Percentiles rank a stretch among this genome's conserved stretches.
Evolutionary conservation across 2,888 invertebrate species (phyloP).

Genomic region (Drosophila prolongata): DNA sequence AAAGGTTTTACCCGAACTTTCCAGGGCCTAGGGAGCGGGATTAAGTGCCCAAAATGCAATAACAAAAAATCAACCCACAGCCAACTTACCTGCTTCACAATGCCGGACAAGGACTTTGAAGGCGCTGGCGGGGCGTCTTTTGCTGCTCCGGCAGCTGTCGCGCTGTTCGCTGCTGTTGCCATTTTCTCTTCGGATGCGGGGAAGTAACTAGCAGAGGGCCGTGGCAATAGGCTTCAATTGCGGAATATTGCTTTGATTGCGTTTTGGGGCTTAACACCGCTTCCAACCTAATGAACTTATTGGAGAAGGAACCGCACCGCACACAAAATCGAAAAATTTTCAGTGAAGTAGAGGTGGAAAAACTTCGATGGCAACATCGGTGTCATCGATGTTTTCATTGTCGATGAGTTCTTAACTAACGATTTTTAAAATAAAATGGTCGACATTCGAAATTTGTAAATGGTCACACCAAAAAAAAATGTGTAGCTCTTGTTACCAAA

Average conservation of each 20-base stretch:
- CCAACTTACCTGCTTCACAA: slow-evolving; percentile 83
- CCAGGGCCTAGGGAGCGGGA: slow-evolving; percentile 19
- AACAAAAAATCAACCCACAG: not conserved
- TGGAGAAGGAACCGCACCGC: slow-evolving; percentile 62
- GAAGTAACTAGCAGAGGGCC: slow-evolving; percentile 75
- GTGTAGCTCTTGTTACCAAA: too few relatives aligned
- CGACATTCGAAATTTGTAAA: too few relatives aligned
- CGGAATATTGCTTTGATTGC: slow-evolving; percentile 60
- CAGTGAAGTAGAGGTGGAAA: not conserved
- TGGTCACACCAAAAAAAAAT: too few relatives aligned
- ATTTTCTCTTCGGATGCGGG: slow-evolving; percentile 64
- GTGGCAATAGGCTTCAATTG: slow-evolving; percentile 61
- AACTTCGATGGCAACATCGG: too few relatives aligned
- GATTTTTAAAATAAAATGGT: too few relatives aligned
- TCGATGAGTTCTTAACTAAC: too few relatives aligned
- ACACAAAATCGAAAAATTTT: slow-evolving; percentile 35
- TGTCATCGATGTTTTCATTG: too few relatives aligned
- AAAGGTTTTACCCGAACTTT: not conserved
- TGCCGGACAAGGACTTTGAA: slow-evolving; percentile 76
- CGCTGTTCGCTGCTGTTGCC: slow-evolving; percentile 77
- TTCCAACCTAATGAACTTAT: slow-evolving; percentile 76
- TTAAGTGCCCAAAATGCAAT: too few relatives aligned
- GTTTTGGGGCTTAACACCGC: slow-evolving; percentile 64
- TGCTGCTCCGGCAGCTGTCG: slow-evolving; percentile 81
- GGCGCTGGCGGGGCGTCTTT: slow-evolving; percentile 76